Percentiles rank a stretch among this genome's conserved stretches.
Evolutionary conservation across 23 tunicate genomes (phyloP).

Genomic region (Ciona savignyi): DNA sequence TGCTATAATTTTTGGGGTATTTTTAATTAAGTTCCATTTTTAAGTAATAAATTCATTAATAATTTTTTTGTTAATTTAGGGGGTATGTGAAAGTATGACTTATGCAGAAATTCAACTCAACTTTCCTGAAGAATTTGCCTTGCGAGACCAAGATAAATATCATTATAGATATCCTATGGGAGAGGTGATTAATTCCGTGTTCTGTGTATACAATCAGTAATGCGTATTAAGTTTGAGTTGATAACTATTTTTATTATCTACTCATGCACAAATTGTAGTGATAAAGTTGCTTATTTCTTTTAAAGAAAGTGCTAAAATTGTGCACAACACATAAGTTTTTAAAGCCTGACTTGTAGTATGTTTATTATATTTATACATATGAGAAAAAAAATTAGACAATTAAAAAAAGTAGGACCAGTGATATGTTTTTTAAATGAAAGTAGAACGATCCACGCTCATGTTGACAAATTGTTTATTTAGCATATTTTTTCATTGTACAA

Average conservation of each 20-base stretch:
- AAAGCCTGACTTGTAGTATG: no score
- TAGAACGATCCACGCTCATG: not conserved
- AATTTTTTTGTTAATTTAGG: conserved; percentile 17
- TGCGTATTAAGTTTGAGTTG: no score
- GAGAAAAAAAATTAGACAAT: not conserved
- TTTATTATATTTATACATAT: no score
- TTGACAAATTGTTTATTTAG: not conserved
- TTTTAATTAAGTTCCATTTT: not conserved
- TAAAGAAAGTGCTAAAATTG: no score
- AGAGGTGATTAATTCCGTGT: conserved; percentile 34
- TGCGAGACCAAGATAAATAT: conserved; percentile 86
- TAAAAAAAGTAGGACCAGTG: not conserved
- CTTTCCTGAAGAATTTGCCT: conserved; percentile 87
- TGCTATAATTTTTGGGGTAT: not conserved
- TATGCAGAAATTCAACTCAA: conserved; percentile 89
- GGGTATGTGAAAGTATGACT: conserved; percentile 96
- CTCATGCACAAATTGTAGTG: no score
- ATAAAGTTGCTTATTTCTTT: no score
- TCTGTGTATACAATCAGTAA: no score
- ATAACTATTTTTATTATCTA: no score
- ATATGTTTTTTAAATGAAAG: not conserved
- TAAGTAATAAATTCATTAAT: not conserved
- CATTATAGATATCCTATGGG: conserved; percentile 99
- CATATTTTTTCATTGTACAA: not conserved
- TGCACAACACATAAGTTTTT: no score